Evolutionary conservation across 2,797 vertebrate species (phyloP).

Genomic region (Podargus strigoides): DNA sequence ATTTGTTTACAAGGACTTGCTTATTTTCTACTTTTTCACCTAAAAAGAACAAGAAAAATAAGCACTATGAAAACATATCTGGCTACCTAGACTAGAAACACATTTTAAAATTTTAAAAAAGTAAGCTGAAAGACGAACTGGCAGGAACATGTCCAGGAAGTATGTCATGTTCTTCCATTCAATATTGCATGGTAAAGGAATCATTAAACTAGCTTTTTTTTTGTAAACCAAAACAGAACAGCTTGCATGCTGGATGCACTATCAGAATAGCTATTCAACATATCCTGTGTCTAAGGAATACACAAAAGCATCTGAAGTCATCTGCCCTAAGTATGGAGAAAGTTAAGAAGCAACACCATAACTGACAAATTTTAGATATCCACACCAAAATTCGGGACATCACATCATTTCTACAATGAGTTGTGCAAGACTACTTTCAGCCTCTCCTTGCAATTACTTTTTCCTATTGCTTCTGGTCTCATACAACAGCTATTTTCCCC

Average conservation of each 20-base stretch:
- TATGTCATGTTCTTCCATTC: not conserved
- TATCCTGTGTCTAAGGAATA: not conserved
- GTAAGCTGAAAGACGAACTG: not conserved
- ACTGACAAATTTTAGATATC: not conserved
- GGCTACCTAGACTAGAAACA: not conserved
- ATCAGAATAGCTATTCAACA: not conserved
- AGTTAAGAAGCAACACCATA: not conserved
- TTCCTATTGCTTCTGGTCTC: not conserved
- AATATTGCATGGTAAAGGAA: not conserved
- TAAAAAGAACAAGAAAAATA: conserved; percentile 52
- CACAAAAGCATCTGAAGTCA: not conserved
- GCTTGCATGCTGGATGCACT: not conserved
- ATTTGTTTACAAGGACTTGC: conserved; percentile 96
- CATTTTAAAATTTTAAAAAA: not conserved
- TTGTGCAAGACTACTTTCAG: not conserved
- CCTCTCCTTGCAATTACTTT: not conserved
- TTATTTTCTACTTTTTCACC: conserved; percentile 98
- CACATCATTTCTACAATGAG: not conserved
- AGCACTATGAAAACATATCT: not conserved
- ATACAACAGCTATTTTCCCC: not conserved
- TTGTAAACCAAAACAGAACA: not conserved
- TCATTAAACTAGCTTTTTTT: not conserved
- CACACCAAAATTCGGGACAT: not conserved
- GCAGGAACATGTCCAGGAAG: not conserved
- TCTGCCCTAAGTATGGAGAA: not conserved